A percentile compares a stretch with the other conserved stretches of the same genome.
These are phyloP conservation scores for Lycia hirtaria DNA, from an alignment of 2,888 invertebrate species.

Conservation along the genomic window DNA sequence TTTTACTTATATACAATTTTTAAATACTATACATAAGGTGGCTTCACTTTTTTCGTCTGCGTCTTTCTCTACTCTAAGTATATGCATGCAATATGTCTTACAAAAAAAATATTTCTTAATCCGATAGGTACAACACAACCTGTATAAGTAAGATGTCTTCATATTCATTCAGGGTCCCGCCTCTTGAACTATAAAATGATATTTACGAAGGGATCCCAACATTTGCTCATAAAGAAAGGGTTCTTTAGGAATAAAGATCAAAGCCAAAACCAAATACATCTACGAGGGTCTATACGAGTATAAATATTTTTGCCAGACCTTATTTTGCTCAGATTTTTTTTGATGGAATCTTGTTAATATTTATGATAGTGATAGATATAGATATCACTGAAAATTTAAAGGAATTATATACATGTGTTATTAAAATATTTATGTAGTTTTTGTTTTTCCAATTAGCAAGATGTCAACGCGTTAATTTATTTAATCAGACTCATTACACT, in stretches of 20 bases:
- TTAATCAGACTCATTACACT: too few species aligned
- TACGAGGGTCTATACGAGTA: conserved; percentile 14
- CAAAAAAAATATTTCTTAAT: conserved; percentile 11
- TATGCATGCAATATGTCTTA: conserved; percentile 6
- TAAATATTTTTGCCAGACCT: conserved; percentile 25
- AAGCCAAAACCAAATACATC: conserved; percentile 35
- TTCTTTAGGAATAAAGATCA: conserved; percentile 34
- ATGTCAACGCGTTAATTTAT: too few species aligned
- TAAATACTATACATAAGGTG: too few species aligned
- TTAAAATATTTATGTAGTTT: too few species aligned
- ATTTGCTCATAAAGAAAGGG: conserved; percentile 36
- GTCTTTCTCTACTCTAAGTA: too few species aligned
- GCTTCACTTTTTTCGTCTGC: too few species aligned
- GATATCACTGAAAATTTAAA: not conserved
- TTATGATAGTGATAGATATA: not conserved
- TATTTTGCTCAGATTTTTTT: conserved; percentile 20
- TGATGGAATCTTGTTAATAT: conserved; percentile 12
- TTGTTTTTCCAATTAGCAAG: too few species aligned
- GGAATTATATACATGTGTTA: not conserved
- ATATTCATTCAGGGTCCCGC: conserved; percentile 32
- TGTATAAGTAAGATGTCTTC: conserved; percentile 25
- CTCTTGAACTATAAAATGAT: conserved; percentile 36
- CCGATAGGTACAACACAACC: conserved; percentile 21
- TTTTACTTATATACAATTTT: too few species aligned
- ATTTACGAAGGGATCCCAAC: conserved; percentile 36